Conservation (phyloP, 2,113 vertebrate species). For the Apteryx owenii region DNA sequence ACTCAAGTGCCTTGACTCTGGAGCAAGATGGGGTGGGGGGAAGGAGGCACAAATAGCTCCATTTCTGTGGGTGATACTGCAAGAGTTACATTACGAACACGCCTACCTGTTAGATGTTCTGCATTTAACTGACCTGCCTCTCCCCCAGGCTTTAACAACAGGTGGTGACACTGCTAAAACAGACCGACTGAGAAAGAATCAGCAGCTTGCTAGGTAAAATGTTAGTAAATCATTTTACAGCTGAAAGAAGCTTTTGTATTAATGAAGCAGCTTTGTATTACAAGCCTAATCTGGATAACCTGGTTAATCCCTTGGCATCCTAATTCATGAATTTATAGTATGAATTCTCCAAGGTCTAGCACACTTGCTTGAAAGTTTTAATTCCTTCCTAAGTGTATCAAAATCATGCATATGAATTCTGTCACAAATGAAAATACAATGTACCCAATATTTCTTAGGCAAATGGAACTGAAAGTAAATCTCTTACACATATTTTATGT, state of each 20-base stretch:
- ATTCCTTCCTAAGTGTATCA: background rate
- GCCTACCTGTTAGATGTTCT: background rate
- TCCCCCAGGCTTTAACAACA: background rate
- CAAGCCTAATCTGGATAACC: slow-evolving; percentile 36
- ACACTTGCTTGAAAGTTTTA: background rate
- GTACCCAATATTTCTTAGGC: background rate
- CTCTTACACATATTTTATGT: background rate
- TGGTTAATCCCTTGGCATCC: slow-evolving; percentile 28
- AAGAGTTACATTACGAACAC: background rate
- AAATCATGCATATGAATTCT: background rate
- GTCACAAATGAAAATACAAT: background rate
- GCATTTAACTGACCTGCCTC: background rate
- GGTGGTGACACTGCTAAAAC: background rate
- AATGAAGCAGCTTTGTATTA: slow-evolving; percentile 33
- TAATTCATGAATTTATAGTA: slow-evolving; percentile 19
- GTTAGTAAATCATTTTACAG: background rate
- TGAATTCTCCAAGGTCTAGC: background rate
- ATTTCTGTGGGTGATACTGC: background rate
- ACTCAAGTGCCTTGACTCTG: background rate
- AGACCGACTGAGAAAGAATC: background rate
- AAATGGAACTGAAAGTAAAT: background rate
- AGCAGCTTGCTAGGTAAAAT: background rate
- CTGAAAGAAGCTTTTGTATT: slow-evolving; percentile 29
- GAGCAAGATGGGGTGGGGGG: background rate
- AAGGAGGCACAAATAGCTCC: accelerated